Percentiles rank a stretch among this genome's conserved stretches.
Evolutionary conservation across 2,888 invertebrate species (phyloP).

Genomic region (Blastobasis adustella): DNA sequence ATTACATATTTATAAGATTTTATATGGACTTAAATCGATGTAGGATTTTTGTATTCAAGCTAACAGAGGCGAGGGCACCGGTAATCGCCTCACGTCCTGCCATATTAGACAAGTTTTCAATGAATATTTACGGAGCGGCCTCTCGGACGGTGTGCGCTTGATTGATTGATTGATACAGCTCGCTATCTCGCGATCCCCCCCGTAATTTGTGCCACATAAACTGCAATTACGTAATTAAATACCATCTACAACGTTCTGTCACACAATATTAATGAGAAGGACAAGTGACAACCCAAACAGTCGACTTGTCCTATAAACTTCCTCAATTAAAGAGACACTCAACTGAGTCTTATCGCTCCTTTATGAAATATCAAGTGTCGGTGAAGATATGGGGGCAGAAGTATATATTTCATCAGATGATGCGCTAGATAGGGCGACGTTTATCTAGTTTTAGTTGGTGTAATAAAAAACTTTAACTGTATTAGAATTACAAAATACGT

Average conservation of each 20-base stretch:
- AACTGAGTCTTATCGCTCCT: no score
- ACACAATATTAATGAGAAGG: background rate
- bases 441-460: no score
- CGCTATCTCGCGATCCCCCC: conserved; percentile 14
- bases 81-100: conserved; percentile 37
- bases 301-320: no score
- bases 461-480: background rate
- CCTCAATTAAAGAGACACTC: no score
- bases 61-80: conserved; percentile 19
- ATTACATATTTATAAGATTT: conserved; percentile 37
- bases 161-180: conserved; percentile 21
- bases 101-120: conserved; percentile 51
- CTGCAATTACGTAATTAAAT: conserved; percentile 5
- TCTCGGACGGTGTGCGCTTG: background rate
- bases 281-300: no score
- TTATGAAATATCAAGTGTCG: no score
- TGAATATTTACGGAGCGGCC: conserved; percentile 45
- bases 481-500: background rate
- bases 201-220: conserved; percentile 13
- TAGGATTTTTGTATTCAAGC: conserved; percentile 33
- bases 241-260: background rate
- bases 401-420: no score
- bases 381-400: no score
- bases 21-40: conserved; percentile 35
- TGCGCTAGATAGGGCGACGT: no score